Conservation (phyloP, 2,888 invertebrate genomes). For the Cataglyphis cursor region DNA sequence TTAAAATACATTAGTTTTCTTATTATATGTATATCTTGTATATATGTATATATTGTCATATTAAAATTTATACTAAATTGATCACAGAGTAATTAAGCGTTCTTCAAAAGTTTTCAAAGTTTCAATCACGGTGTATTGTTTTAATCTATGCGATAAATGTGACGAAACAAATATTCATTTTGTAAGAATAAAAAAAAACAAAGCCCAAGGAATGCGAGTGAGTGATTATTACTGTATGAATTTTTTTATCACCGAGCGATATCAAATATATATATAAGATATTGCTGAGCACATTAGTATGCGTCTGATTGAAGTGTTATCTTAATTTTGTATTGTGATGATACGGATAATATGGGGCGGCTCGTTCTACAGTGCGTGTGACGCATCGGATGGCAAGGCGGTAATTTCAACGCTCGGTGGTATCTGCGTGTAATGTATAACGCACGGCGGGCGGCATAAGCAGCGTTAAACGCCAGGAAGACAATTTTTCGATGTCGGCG, state of each 20-base stretch:
- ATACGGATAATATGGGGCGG: neutral
- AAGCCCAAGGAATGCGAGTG: too few species aligned
- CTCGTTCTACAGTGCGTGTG: neutral
- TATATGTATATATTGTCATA: neutral
- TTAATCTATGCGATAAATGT: neutral
- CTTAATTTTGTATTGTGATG: neutral
- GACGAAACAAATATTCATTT: neutral
- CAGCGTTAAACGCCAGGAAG: neutral
- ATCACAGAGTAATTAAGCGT: neutral
- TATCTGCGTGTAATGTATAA: neutral
- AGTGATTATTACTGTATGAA: neutral
- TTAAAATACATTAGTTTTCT: neutral
- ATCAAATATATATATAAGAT: neutral
- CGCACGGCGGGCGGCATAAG: neutral
- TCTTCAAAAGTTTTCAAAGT: neutral
- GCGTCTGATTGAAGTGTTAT: neutral
- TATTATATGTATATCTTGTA: neutral
- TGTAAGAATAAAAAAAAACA: neutral
- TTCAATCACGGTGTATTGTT: neutral
- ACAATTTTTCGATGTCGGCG: slow-evolving; percentile 61
- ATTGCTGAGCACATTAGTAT: neutral
- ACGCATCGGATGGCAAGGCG: slow-evolving; percentile 21
- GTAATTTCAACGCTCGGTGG: slow-evolving; percentile 68
- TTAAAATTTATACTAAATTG: neutral
- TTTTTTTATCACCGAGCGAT: neutral